Conservation (phyloP, 2,113 vertebrate species). For the Thinocorus orbignyianus region DNA sequence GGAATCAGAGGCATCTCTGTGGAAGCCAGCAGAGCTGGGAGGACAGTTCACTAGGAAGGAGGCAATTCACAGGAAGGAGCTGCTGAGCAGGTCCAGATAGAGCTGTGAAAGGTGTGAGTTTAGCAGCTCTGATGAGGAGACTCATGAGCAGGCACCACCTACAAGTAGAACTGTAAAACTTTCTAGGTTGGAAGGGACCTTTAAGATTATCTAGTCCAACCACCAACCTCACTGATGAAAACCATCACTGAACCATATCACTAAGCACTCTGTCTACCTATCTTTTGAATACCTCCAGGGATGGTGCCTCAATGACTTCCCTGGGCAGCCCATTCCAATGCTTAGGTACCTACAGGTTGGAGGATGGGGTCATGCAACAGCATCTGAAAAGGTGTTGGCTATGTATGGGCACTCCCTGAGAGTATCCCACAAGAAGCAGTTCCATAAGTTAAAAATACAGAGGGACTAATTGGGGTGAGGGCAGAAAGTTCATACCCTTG, state of each 20-base stretch:
- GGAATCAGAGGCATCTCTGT: not conserved
- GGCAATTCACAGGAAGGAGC: not conserved
- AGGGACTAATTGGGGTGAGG: not conserved
- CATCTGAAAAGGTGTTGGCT: not conserved
- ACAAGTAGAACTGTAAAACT: no score
- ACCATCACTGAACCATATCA: no score
- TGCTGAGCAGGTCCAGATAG: not conserved
- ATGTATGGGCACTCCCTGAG: not conserved
- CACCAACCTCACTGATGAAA: no score
- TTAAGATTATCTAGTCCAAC: no score
- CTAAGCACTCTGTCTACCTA: no score
- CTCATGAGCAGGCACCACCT: not conserved
- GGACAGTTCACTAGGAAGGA: not conserved
- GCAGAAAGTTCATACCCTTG: not conserved
- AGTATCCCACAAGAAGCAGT: not conserved
- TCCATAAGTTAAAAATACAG: not conserved
- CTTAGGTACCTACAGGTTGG: not conserved
- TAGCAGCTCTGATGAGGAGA: not conserved
- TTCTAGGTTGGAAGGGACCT: no score
- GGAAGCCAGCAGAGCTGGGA: not conserved
- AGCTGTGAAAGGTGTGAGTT: not conserved
- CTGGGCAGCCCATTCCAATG: no score
- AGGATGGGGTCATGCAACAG: not conserved
- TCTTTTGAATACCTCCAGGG: no score
- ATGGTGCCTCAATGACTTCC: no score